Conservation (phyloP, 2,888 invertebrate genomes). For the Sphinx pinastri region DNA sequence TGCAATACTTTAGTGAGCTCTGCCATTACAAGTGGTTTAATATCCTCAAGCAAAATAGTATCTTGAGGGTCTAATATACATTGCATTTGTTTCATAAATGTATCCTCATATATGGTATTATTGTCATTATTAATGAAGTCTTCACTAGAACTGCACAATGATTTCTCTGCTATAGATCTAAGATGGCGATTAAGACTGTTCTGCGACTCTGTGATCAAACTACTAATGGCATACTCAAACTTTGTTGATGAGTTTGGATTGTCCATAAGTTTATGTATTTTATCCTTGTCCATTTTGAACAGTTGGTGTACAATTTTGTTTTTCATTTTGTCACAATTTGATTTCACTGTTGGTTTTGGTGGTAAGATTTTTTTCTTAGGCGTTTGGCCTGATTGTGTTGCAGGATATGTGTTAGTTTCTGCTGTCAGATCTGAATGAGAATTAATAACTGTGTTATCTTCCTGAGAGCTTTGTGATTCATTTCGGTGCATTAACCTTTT, state of each 20-base stretch:
- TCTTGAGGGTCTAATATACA: constrained; percentile 84
- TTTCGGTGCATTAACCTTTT: constrained; percentile 66
- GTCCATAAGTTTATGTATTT: constrained; percentile 77
- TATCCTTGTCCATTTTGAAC: constrained; percentile 80
- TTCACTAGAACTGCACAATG: constrained; percentile 66
- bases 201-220: constrained; percentile 78
- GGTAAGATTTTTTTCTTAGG: constrained; percentile 56
- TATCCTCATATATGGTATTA: constrained; percentile 87
- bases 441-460: constrained; percentile 32
- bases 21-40: constrained; percentile 84
- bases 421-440: neutral
- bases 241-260: constrained; percentile 79
- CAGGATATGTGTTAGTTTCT: constrained; percentile 7
- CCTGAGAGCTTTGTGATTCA: constrained; percentile 53
- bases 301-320: constrained; percentile 78
- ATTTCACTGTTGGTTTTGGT: constrained; percentile 55
- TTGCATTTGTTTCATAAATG: constrained; percentile 89
- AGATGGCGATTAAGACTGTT: constrained; percentile 75
- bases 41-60: constrained; percentile 80
- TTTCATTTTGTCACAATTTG: constrained; percentile 75
- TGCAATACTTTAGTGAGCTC: constrained; percentile 84
- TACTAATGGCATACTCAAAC: constrained; percentile 79
- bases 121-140: constrained; percentile 85
- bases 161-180: constrained; percentile 77
- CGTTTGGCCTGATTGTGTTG: constrained; percentile 54